Base-by-base conservation (phyloP, 2,113 vertebrate species). In the Callocephalon fimbriatum region DNA sequence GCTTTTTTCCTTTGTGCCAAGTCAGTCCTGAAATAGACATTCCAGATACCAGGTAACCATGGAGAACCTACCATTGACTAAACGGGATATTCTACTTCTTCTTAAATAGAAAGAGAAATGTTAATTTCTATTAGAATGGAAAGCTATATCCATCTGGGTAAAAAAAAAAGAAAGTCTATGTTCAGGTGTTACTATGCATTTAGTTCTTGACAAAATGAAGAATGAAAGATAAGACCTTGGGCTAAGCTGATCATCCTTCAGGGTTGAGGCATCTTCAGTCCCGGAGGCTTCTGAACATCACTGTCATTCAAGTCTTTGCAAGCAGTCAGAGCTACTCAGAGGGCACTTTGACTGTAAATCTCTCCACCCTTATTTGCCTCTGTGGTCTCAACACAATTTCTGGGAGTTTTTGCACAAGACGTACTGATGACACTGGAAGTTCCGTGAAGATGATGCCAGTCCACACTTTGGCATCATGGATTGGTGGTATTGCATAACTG, bases 131-230 rank as follows among this genome's bases (percentile, higher is more conserved):
- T 54, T 80, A 25, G 12, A 38, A 73, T 65, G 26, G 44, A 56
- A 74, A 89, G 4, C 32, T 63, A 1, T 67, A 42, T 26, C 26
- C 32, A 2, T 14, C 9, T 50, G 15, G 6, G 9, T 5, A 1
- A 4, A 16, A 25, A 5, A 2, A 2, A 19, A 6, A 21, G 40
- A 53, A 48, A 13, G 3, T 1, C 27, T 53, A 7, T 45, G 27
- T 73, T 73, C 18, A 62, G 23, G 42, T 62, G 17, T 51, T 81
- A 48, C 31, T 53, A 5, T 65, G 16, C 15, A 16, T 82, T 75
- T 86, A 75, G 12, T 75, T 82, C 38, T 75, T 78, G 70, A 85
- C 15, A 75, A 67, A 71, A 31, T 45, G 32, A 90, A 78, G 44
- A 59, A 31, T 37, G 12, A 15, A 67, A 78, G 9, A 62, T 40